Evolutionary conservation across 2,113 vertebrate species (phyloP).

Genomic region (Arothron firmamentum): DNA sequence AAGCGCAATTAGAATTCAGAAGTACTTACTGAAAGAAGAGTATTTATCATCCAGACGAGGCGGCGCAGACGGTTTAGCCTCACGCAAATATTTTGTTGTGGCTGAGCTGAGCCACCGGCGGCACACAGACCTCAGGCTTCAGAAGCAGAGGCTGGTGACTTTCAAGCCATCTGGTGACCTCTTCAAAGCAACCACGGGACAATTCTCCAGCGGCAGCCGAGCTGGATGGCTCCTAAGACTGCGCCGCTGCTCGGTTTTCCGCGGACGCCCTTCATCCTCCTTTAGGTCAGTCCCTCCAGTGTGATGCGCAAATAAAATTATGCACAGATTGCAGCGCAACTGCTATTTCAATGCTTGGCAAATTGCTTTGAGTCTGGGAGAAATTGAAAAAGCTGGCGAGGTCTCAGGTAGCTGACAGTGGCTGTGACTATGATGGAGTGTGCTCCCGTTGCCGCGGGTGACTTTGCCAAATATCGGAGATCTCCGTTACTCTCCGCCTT

Average conservation of each 20-base stretch:
- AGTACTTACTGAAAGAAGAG: not conserved
- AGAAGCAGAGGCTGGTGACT: conserved; percentile 53
- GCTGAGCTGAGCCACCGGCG: not conserved
- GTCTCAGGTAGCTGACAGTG: conserved; percentile 70
- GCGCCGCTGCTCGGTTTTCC: conserved; percentile 55
- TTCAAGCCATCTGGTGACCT: conserved; percentile 72
- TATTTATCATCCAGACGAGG: not conserved
- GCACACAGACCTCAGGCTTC: conserved; percentile 15
- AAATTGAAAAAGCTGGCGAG: conserved; percentile 74
- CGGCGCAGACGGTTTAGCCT: not conserved
- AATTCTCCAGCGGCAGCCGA: conserved; percentile 51
- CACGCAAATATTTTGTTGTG: not conserved
- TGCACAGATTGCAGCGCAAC: conserved; percentile 63
- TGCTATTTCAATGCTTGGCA: conserved; percentile 57
- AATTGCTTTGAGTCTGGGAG: conserved; percentile 64
- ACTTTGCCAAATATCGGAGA: conserved; percentile 72
- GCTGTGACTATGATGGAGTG: conserved; percentile 73
- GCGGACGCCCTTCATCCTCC: conserved; percentile 62
- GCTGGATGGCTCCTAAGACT: conserved; percentile 48
- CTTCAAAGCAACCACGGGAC: conserved; percentile 49
- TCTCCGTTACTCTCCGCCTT: conserved; percentile 55
- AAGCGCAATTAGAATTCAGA: not conserved
- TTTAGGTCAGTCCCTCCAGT: conserved; percentile 59
- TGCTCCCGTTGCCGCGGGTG: conserved; percentile 68
- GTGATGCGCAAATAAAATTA: conserved; percentile 69